Evolutionary conservation across 2,888 invertebrate species (phyloP), one percentile per base, ranked within the genome.

Genomic region (Loripinus fragilis): DNA sequence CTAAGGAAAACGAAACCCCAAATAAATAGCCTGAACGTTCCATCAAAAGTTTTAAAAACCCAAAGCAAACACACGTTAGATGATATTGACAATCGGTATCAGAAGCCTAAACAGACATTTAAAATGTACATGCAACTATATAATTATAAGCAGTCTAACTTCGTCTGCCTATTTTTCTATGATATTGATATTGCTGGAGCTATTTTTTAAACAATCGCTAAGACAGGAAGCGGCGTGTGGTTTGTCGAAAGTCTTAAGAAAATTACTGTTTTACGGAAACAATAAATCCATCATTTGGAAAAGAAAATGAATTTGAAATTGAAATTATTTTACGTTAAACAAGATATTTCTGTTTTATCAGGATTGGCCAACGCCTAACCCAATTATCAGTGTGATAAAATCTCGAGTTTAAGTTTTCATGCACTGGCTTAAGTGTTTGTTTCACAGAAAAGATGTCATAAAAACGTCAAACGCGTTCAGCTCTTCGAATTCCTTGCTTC

Each of bases 251-350:
- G 25, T 7, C n/a, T 52, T 25, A 23, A 52, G 52, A 52, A 52
- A 52, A 52, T 52, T 52, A 25, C 52, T 25, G 25, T 52, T 52
- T 52, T 25, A 52, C 23, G 52, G 52, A 52, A 52, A 52, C 52
- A 23, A 25, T 52, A 52, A 52, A 52, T 52, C 52, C 52, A 23
- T 52, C 52, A 52, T 23, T 52, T 52, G 12, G 23, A 52, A 25
- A 52, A 23, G 52, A n/a, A 25, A 52, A 52, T 52, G 52, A 23
- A 52, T 52, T 52, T 52, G 45, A 52, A 52, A 52, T 25, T 52
- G 52, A 52, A 52, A 52, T 25, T n/a, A 25, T 25, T 52, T 52
- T 52, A 52, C 2, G 52, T 25, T 25, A 52, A 52, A n/a, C n/a
- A 52, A 52, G 52, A 52, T n/a, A 3, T 25, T 8, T 52, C 52